phyloP scores from a whole-genome alignment of 92 coral and sea anemone genomes.

The Paragorgia papillata region DNA sequence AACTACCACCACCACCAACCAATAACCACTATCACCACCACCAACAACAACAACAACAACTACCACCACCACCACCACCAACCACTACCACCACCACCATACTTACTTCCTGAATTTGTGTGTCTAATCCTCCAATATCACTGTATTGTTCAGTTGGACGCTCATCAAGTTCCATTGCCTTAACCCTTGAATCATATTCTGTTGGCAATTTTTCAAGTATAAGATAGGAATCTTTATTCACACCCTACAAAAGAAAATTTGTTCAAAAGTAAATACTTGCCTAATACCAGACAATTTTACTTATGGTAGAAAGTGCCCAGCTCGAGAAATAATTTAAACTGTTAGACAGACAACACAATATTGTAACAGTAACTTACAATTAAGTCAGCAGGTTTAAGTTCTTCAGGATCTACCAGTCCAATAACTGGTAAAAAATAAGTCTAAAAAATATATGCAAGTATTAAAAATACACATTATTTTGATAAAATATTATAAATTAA shows the following conservation, averaged over 20 bases:
- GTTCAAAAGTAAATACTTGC: not conserved
- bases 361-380: conserved; percentile 68
- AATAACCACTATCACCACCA: too few relatives aligned
- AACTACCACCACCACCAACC: too few relatives aligned
- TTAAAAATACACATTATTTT: too few relatives aligned
- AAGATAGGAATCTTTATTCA: conserved; percentile 94
- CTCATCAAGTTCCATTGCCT: conserved; percentile 99
- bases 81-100: too few relatives aligned
- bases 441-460: conserved; percentile 36
- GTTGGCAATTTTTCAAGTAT: conserved; percentile 95
- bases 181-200: conserved; percentile 99
- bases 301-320: too few relatives aligned
- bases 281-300: not conserved
- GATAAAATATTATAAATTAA: not conserved
- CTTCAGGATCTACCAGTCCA: conserved; percentile 98
- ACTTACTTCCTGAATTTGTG: conserved; percentile 93
- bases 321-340: too few relatives aligned
- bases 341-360: too few relatives aligned
- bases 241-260: conserved; percentile 62
- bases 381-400: conserved; percentile 91
- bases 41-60: too few relatives aligned
- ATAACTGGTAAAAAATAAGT: conserved; percentile 96
- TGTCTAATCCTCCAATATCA: conserved; percentile 96
- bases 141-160: conserved; percentile 99
- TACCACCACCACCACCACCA: too few relatives aligned